Evolutionary conservation across 2,797 vertebrate species (phyloP).

Genomic region (Halcyon leucocephala): DNA sequence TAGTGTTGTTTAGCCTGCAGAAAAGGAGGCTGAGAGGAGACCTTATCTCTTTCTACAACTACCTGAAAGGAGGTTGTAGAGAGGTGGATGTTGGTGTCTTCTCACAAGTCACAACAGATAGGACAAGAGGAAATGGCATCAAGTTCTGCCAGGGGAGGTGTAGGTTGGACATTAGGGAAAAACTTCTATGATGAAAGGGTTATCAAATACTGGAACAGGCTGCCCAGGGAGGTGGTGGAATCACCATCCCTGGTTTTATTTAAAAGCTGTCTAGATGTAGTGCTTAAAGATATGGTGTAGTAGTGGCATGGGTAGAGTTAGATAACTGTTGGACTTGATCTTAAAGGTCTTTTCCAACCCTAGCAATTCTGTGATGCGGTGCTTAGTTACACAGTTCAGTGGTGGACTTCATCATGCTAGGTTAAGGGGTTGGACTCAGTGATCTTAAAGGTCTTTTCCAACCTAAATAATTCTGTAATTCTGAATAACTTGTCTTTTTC

Average conservation of each 20-base stretch:
- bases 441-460: not conserved
- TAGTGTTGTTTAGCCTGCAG: not conserved
- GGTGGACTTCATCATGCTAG: not conserved
- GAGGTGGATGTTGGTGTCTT: not conserved
- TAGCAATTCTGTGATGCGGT: no score
- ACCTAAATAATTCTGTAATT: not conserved
- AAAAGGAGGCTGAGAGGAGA: not conserved
- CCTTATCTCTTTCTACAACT: not conserved
- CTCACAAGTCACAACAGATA: not conserved
- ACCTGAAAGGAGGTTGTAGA: not conserved
- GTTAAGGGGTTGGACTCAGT: not conserved
- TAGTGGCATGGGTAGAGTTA: no score
- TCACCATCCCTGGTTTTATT: no score
- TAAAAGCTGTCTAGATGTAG: no score
- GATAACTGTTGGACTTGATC: no score
- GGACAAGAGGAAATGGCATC: not conserved
- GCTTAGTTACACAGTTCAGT: not conserved
- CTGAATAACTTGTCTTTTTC: not conserved
- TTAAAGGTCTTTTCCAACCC: no score
- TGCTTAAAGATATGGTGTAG: no score
- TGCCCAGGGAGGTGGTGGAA: no score
- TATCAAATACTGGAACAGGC: no score
- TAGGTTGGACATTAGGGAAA: no score
- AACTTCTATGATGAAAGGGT: no score
- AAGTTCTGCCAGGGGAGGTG: no score